Evolutionary conservation across 35 echinoderm and acorn worm genomes (phyloP), one percentile per base, ranked within the genome.

Genomic region (Apostichopus parvimensis): DNA sequence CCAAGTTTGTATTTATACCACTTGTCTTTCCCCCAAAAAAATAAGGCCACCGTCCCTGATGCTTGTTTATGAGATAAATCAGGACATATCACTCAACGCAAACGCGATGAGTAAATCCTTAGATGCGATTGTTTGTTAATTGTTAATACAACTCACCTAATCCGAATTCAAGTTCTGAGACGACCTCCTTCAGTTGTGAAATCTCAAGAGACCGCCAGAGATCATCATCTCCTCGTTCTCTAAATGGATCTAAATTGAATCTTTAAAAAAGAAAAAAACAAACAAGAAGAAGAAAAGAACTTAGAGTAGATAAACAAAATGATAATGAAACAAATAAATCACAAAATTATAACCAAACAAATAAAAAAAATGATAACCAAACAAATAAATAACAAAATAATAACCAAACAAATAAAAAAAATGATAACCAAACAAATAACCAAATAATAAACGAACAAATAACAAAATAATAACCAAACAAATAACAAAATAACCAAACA

Each of bases 201-300:
- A 95, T 95, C 34, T 92, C 94, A 14, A 95, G 55, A 56, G 94
- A 71, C 10, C 53, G 56, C 94, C 94, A 95, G 5, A 95, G 77
- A 1, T 95, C 95, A 14, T 56, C 82, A 78, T 96, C 95, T 45
- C 61, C 58, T 54, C 84, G 81, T 52, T 58, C 90, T 45, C 45
- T 64, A 62, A 94, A 86, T 14, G 95, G 95, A 76, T 96, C 95
- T 24, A 96, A 18, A 77, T 95, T 95, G 62, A 92, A 92, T 59
- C 94, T 95, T 57, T 13, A 61, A 87, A 58, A 87, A 61, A 24
- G 0, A 87, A 11, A 61, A 87, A 58, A 87, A 61, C 11, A 7
- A 87, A 11, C 53, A 87, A 64, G 11, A 64, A 26, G 15, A 21
- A 56, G 81, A 84, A 56, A 56, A 55, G 34, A 45, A 45, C 34